Evolutionary conservation across 2,888 invertebrate species (phyloP).

Genomic region (Morpho achilles): DNA sequence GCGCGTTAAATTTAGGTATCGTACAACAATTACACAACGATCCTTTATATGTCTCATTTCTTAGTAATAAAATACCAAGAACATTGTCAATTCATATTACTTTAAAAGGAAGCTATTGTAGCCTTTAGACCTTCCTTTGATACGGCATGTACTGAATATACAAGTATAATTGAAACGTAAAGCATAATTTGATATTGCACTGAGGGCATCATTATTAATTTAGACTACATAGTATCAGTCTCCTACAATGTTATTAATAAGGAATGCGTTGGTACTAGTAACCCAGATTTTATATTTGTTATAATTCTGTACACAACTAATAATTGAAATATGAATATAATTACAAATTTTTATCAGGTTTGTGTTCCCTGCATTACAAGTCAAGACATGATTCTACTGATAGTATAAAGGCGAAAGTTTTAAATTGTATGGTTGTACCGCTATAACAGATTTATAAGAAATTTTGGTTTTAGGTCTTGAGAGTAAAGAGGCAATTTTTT

Average conservation of each 20-base stretch:
- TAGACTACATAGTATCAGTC: neutral
- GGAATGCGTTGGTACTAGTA: neutral
- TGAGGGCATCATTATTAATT: neutral
- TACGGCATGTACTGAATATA: neutral
- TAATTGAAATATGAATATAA: conserved; percentile 9
- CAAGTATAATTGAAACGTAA: neutral
- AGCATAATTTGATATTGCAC: neutral
- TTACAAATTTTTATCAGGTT: conserved; percentile 5
- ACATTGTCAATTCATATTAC: conserved; percentile 4
- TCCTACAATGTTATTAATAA: neutral
- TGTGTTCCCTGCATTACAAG: conserved; percentile 1
- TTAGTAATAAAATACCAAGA: conserved; percentile 12
- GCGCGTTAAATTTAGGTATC: conserved; percentile 31
- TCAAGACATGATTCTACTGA: neutral
- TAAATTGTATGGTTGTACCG: too few species aligned
- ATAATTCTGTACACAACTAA: conserved; percentile 12
- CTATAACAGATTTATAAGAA: too few species aligned
- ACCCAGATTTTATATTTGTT: conserved; percentile 8
- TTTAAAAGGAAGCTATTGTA: conserved; percentile 7
- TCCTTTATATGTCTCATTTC: conserved; percentile 13
- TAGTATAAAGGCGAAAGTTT: too few species aligned
- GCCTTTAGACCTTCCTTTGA: neutral
- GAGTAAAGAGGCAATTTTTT: too few species aligned
- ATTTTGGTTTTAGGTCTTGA: too few species aligned
- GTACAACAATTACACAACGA: conserved; percentile 14